Evolutionary conservation across 2,113 vertebrate species (phyloP), one percentile per base, ranked within the genome.

Genomic region (Ardeotis arabs): DNA sequence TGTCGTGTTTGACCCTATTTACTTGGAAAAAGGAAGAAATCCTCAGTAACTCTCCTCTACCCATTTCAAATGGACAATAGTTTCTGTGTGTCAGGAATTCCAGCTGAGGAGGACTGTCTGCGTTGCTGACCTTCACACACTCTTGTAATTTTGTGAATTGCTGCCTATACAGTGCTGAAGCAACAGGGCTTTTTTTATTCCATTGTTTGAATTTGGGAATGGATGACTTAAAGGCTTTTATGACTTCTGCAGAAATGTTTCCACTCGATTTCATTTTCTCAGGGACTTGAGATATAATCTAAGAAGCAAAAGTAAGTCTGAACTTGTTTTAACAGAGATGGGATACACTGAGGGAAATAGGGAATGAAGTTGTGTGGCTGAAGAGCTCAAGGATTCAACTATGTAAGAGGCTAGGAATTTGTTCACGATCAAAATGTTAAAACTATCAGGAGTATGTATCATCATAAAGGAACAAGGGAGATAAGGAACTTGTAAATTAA

Each of bases 31-130:
- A 93, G 94, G 92, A 92, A 87, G 83, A 90, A 97, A 69, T 22
- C 84, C 83, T 92, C 85, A 88, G 56, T 64, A 81, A 84, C 12
- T 76, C 81, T 44, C 62, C 10, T 87, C 19, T 27, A 6, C 41
- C 73, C 45, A 3, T 89, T 96, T 66, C 84, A 55, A 78, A 24
- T 49, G 47, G 91, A 97, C 95, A 97, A 94, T 94, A 72, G 52
- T 31, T 83, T 55, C 93, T 95, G 93, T 97, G 91, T 97, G 89
- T 92, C 55, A 81, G 59, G 89, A 95, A 95, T 96, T 96, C 94
- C 91, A 95, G 91, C 93, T 92, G 90, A 96, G 95, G 95, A 87
- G 95, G 95, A 66, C 89, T 81, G 90, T 62, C 94, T 95, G 81
- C 37, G 2, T 96, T 89, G 5, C 47, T 95, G 96, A 96, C 97